These are phyloP conservation scores for Dicerorhinus sumatrensis DNA, from an alignment of 2,113 vertebrate species.

Conservation along the genomic window DNA sequence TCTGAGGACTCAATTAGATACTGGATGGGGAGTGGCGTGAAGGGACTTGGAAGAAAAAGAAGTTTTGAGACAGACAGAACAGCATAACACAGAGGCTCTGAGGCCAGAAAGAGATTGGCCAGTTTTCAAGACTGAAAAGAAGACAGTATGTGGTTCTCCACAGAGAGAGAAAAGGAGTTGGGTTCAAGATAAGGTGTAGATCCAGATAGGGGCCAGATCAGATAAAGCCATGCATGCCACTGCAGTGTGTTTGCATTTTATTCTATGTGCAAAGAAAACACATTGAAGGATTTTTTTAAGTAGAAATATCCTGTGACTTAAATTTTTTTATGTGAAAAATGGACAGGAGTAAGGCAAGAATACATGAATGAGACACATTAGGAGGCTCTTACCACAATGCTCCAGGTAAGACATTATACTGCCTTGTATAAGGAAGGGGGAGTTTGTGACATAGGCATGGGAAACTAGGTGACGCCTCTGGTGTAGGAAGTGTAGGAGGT, in stretches of 20 bases:
- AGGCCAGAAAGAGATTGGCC: neutral
- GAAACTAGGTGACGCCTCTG: neutral
- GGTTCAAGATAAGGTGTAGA: neutral
- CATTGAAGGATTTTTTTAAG: neutral
- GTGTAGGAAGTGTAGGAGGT: neutral
- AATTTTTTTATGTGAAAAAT: neutral
- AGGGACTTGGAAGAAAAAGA: neutral
- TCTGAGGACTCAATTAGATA: neutral
- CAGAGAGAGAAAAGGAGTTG: neutral
- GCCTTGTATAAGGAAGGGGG: neutral
- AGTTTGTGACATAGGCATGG: accelerated
- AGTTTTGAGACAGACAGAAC: neutral
- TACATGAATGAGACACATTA: neutral
- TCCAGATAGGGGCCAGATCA: accelerated
- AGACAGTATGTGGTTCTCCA: accelerated
- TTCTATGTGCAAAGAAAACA: neutral
- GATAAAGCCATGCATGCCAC: neutral
- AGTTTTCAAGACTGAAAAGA: neutral
- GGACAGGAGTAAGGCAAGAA: neutral
- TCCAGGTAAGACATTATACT: neutral
- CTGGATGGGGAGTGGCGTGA: neutral
- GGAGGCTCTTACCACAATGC: no score
- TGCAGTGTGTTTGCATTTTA: neutral
- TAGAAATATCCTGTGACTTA: neutral
- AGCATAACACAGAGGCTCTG: neutral